Base-by-base conservation (phyloP, 2,113 vertebrate species). In the Chamaetylas fuelleborni region DNA sequence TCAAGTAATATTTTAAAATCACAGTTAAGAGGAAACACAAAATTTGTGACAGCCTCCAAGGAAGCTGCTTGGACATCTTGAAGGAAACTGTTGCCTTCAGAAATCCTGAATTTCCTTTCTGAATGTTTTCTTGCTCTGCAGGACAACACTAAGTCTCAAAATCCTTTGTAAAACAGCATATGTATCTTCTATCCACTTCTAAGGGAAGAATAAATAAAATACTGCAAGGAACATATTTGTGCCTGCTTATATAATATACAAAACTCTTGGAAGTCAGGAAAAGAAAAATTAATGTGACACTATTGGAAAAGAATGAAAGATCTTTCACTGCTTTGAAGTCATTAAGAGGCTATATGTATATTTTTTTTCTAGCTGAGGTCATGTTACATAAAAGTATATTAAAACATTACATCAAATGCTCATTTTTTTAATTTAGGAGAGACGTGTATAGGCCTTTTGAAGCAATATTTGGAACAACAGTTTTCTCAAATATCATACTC, bases 301-400 rank as follows among this genome's bases (percentile, higher is more conserved):
- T 79, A 45, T 65, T 90, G 93, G 94, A 96, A 91, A 38, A 79
- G 61, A 93, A 93, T 87, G 62, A 93, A 94, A 91, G 83, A n/a
- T 58, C 45, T 82, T 72, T 50, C 26, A n/a, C 12, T 90, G 36
- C 89, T 95, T 91, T 92, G 89, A 96, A 93, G 81, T 56, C 42
- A 73, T 34, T 42, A 91, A 95, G 64, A 84, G 40, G 18, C 19
- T 94, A 67, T 22, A 71, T 16, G 16, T 48, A 7, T 78, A 50
- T 54, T 43, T 53, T 77, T 94, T 79, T 93, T 84, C 69, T 57
- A 78, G 67, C 14, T 84, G 65, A 84, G 69, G 53, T 93, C 92
- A 77, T 26, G 34, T 66, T 93, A 81, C 64, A 88, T 54, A 54
- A 87, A 95, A 69, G 14, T 66, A 38, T 80, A 77, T 87, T 92